Percentiles rank a stretch among this genome's conserved stretches.
These are phyloP conservation scores for Helogale parvula DNA, from an alignment of 2,113 vertebrate species.

Conservation along the genomic window DNA sequence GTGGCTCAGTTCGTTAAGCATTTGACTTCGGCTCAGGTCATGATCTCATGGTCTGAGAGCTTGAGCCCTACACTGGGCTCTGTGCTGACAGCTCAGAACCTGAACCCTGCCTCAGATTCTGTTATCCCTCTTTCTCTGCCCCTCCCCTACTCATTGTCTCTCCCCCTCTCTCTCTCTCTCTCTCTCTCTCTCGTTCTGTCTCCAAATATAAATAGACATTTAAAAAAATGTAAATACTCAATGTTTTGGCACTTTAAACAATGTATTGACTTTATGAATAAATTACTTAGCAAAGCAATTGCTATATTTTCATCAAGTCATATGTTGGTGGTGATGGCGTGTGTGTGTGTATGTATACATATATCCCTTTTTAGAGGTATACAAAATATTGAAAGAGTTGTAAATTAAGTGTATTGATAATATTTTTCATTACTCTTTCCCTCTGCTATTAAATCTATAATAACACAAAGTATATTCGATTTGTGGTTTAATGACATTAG, in stretches of 20 bases:
- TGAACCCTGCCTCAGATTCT: too few species aligned
- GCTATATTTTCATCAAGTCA: background rate
- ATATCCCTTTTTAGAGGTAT: background rate
- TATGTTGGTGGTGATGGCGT: background rate
- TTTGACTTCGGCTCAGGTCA: too few species aligned
- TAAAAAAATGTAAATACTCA: background rate
- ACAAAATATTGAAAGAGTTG: background rate
- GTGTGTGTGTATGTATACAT: accelerated
- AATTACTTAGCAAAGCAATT: background rate
- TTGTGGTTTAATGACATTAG: background rate
- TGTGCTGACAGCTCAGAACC: too few species aligned
- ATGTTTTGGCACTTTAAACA: background rate
- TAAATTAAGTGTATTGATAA: background rate
- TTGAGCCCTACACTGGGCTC: too few species aligned
- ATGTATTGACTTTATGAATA: background rate
- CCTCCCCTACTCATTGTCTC: too few species aligned
- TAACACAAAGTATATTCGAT: background rate
- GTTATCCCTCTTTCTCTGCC: too few species aligned
- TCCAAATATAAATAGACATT: too few species aligned
- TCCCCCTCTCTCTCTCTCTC: too few species aligned
- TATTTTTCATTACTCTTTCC: background rate
- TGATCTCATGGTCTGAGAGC: too few species aligned
- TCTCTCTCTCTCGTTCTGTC: too few species aligned
- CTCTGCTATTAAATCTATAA: background rate
- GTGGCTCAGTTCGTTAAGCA: too few species aligned